phyloP scores from a whole-genome alignment of 2,888 invertebrate species.

The Anaspis maculata region DNA sequence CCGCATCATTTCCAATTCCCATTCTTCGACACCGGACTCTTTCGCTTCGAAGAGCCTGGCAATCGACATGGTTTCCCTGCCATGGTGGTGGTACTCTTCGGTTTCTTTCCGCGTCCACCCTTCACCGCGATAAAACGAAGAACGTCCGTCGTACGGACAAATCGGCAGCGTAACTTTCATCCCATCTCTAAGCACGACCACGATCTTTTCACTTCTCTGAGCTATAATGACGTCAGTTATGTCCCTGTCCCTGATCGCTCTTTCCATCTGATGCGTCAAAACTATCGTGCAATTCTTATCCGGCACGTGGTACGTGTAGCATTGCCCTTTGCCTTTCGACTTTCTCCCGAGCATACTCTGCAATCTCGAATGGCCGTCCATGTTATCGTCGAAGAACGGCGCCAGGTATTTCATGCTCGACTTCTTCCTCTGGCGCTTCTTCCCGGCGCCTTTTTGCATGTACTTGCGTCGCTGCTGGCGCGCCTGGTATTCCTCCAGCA shows the following conservation, averaged over 20 bases:
- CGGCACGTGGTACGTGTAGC: constrained; percentile 65
- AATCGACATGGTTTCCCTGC: constrained; percentile 43
- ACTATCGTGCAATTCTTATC: constrained; percentile 66
- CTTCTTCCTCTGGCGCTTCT: constrained; percentile 35
- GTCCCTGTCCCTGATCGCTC: constrained; percentile 68
- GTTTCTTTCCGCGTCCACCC: constrained; percentile 59
- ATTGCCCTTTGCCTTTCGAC: constrained; percentile 48
- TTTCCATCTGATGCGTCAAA: constrained; percentile 63
- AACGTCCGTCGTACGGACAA: constrained; percentile 31
- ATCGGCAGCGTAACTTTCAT: constrained; percentile 60
- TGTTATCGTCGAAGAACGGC: constrained; percentile 35
- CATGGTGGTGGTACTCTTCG: constrained; percentile 39
- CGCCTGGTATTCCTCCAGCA: constrained; percentile 47
- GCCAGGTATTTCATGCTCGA: constrained; percentile 32
- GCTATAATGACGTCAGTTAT: constrained; percentile 68
- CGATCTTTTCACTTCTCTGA: constrained; percentile 63
- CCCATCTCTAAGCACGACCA: constrained; percentile 61
- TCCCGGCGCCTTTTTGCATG: constrained; percentile 34
- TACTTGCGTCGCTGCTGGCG: constrained; percentile 31
- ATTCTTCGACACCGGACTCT: constrained; percentile 36
- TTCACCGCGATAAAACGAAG: constrained; percentile 59
- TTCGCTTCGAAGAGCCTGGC: constrained; percentile 52
- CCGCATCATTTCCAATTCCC: constrained; percentile 38
- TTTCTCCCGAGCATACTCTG: constrained; percentile 46
- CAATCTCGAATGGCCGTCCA: constrained; percentile 33